phyloP scores from a whole-genome alignment of 1,140 invertebrate genomes.

The Cheumatopsyche charites region DNA sequence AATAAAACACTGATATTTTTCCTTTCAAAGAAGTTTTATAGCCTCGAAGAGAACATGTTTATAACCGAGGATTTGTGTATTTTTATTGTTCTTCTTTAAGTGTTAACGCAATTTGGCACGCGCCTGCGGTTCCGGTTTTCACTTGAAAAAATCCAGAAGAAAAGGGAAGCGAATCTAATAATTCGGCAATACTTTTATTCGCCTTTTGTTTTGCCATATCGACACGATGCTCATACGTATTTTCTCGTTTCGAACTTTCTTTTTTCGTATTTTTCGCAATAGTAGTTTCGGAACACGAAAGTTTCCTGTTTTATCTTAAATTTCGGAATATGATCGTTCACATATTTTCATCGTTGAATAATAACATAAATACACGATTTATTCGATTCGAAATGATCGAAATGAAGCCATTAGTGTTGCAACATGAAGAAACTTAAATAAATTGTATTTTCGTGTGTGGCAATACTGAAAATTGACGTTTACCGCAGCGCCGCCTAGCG shows the following conservation, averaged over 20 bases:
- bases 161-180: constrained; percentile 15
- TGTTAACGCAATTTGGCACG: constrained; percentile 26
- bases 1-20: too few relatives aligned
- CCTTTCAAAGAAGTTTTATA: constrained; percentile 4
- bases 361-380: too few relatives aligned
- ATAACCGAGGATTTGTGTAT: constrained; percentile 11
- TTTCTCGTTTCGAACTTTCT: neutral
- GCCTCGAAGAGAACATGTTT: neutral
- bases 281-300: too few relatives aligned
- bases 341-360: too few relatives aligned
- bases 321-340: too few relatives aligned
- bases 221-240: neutral
- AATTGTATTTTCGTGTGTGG: constrained; percentile 23
- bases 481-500: constrained; percentile 34
- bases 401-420: too few relatives aligned
- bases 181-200: constrained; percentile 2
- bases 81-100: constrained; percentile 25
- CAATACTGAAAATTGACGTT: constrained; percentile 37
- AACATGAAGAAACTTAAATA: too few relatives aligned
- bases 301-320: too few relatives aligned
- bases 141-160: constrained; percentile 24
- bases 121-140: constrained; percentile 18
- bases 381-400: too few relatives aligned
- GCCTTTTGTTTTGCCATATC: constrained; percentile 2
- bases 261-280: too few relatives aligned